These are phyloP conservation scores for Amphiprion clarkii DNA, from an alignment of 2,797 vertebrate genomes.

Conservation along the genomic window DNA sequence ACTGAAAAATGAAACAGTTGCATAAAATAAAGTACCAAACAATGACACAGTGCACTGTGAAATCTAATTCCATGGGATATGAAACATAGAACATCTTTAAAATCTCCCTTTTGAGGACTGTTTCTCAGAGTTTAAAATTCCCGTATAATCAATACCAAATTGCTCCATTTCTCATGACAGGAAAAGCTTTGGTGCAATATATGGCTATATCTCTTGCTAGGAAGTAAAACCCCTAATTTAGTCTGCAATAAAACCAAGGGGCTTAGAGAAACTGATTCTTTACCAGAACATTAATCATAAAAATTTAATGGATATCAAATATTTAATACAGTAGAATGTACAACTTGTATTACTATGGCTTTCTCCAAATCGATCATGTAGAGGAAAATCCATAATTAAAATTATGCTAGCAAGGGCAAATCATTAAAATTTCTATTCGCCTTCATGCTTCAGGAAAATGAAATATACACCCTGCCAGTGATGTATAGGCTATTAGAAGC, in stretches of 20 bases:
- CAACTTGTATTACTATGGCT: slow-evolving; percentile 88
- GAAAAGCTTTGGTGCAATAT: slow-evolving; percentile 78
- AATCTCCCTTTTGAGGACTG: slow-evolving; percentile 53
- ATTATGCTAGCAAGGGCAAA: slow-evolving; percentile 86
- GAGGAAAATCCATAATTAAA: slow-evolving; percentile 90
- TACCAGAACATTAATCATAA: slow-evolving; percentile 89
- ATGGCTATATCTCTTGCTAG: slow-evolving; percentile 78
- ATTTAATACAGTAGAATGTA: slow-evolving; percentile 90
- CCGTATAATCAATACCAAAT: slow-evolving; percentile 82
- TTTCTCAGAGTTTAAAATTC: slow-evolving; percentile 67
- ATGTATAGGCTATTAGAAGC: slow-evolving; percentile 86
- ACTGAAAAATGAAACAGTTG: slow-evolving; percentile 2
- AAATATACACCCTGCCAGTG: slow-evolving; percentile 83
- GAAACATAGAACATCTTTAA: slow-evolving; percentile 59
- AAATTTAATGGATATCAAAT: slow-evolving; percentile 89
- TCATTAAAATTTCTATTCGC: slow-evolving; percentile 87
- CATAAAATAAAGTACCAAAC: slow-evolving; percentile 10
- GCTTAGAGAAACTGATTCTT: slow-evolving; percentile 88
- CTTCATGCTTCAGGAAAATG: slow-evolving; percentile 83
- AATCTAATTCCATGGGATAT: slow-evolving; percentile 42
- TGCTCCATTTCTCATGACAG: slow-evolving; percentile 78
- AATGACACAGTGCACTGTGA: slow-evolving; percentile 12
- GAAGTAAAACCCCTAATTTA: slow-evolving; percentile 86
- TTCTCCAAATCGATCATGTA: slow-evolving; percentile 87
- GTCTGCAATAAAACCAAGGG: slow-evolving; percentile 84